Evolutionary conservation across 37 sponge, comb jelly and placozoan genomes (phyloP).

Genomic region (Mnemiopsis leidyi): DNA sequence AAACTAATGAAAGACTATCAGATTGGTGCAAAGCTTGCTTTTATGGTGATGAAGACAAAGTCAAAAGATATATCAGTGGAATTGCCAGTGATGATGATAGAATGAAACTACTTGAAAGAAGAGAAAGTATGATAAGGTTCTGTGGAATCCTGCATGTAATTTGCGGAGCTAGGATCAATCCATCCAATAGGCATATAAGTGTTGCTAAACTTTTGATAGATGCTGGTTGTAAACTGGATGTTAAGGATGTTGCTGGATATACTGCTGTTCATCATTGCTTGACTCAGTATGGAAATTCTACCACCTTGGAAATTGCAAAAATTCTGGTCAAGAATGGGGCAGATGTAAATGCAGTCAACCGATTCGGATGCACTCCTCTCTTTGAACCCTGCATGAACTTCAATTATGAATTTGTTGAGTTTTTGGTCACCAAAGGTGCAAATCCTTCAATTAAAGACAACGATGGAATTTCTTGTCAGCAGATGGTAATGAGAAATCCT

Average conservation of each 20-base stretch:
- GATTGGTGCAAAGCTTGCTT: conserved; percentile 26
- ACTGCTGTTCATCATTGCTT: conserved; percentile 41
- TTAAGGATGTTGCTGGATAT: conserved; percentile 58
- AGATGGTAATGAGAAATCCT: neutral
- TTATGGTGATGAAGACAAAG: neutral
- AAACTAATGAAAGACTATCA: neutral
- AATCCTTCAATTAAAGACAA: conserved; percentile 40
- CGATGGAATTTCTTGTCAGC: conserved; percentile 33
- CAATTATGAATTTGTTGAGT: conserved; percentile 13
- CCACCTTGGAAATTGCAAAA: conserved; percentile 8
- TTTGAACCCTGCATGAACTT: conserved; percentile 29
- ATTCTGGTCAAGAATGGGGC: conserved; percentile 5
- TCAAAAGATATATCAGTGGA: neutral
- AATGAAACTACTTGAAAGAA: neutral
- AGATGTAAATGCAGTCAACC: conserved; percentile 23
- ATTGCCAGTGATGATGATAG: neutral
- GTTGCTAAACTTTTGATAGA: neutral
- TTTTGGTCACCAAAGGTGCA: conserved; percentile 2
- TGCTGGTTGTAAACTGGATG: neutral
- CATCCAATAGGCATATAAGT: neutral
- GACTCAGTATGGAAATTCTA: conserved; percentile 22
- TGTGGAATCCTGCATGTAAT: conserved; percentile 37
- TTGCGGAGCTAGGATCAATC: conserved; percentile 31
- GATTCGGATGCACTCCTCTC: conserved; percentile 38
- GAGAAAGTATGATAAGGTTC: conserved; percentile 60